Base-by-base conservation (phyloP, 2,113 vertebrate species). In the Lepisosteus oculatus region DNA sequence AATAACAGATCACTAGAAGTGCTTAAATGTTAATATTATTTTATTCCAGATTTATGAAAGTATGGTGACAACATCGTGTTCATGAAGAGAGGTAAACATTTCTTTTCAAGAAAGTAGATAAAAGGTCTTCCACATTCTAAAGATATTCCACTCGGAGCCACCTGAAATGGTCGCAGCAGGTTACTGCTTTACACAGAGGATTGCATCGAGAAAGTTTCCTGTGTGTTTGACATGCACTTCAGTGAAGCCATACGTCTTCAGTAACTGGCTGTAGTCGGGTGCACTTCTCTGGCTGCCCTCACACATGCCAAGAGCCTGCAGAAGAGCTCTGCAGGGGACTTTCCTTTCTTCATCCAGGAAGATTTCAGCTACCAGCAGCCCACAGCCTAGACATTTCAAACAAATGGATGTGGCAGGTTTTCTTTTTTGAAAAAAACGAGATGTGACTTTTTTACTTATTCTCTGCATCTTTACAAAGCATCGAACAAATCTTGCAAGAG, bases 301-400 rank as follows among this genome's bases (percentile, higher is more conserved):
- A 51, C 86, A 90, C 93, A 95, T 93, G 79, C 89, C 90, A 78
- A 96, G 94, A 65, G 94, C 91, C 79, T 97, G 94, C 3, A 96
- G 87, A 44, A 95, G 80, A 47, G 86, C 93, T 43, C 87, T 82
- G 47, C 84, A 81, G 5, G 93, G 93, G 12, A 81, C 82, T 0
- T 1, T 86, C 80, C 89, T 84, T 77, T 87, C 84, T 64, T 94
- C 88, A 0, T 92, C 87, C 75, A 96, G 89, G 73, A 96, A 87
- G 75, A 87, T 93, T 90, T 97, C 95, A 72, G 90, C 92, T 66
- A 97, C 80, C 77, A 97, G 88, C 81, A 96, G 82, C 51, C 91
- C 93, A 70, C 80, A 81, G 76, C 93, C 95, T 96, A 84, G 42
- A 83, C 6, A 56, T 55, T 17, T 71, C 43, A 47, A 14, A 75